A percentile compares a stretch with the other conserved stretches of the same genome.
These are phyloP conservation scores for Pentamera pediparva DNA, from an alignment of 53 echinoderm and acorn worm genomes.

Conservation along the genomic window DNA sequence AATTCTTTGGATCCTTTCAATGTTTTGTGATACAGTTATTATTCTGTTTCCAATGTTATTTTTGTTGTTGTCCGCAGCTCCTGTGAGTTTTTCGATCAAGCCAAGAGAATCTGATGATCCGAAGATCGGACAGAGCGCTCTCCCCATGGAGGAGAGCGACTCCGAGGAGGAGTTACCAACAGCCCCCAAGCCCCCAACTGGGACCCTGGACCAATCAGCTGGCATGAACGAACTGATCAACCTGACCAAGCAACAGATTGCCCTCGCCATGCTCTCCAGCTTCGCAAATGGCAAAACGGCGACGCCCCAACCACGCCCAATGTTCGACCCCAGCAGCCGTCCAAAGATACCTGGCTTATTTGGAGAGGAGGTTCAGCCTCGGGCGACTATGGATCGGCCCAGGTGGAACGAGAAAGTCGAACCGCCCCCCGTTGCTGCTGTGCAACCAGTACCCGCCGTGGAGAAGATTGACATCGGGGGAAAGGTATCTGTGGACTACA, in stretches of 20 bases:
- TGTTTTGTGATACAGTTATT: no score
- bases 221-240: slow-evolving; percentile 17
- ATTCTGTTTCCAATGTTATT: no score
- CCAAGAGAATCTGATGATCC: slow-evolving; percentile 64
- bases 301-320: not conserved
- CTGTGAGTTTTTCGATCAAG: slow-evolving; percentile 97
- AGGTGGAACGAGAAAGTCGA: not conserved
- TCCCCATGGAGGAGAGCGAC: slow-evolving; percentile 75
- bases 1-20: no score
- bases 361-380: not conserved
- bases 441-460: no score
- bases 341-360: slow-evolving; percentile 2
- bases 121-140: slow-evolving; percentile 69
- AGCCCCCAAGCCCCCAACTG: slow-evolving; percentile 19
- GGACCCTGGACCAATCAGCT: slow-evolving; percentile 14
- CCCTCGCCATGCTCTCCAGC: slow-evolving; percentile 21
- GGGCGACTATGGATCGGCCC: not conserved
- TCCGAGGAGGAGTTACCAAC: slow-evolving; percentile 53
- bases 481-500: slow-evolving; percentile 22
- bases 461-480: no score
- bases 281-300: not conserved
- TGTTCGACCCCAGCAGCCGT: not conserved
- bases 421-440: not conserved
- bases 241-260: slow-evolving; percentile 29
- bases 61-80: slow-evolving; percentile 29